phyloP scores from a whole-genome alignment of 2,797 vertebrate genomes.

The Myotis myotis region DNA sequence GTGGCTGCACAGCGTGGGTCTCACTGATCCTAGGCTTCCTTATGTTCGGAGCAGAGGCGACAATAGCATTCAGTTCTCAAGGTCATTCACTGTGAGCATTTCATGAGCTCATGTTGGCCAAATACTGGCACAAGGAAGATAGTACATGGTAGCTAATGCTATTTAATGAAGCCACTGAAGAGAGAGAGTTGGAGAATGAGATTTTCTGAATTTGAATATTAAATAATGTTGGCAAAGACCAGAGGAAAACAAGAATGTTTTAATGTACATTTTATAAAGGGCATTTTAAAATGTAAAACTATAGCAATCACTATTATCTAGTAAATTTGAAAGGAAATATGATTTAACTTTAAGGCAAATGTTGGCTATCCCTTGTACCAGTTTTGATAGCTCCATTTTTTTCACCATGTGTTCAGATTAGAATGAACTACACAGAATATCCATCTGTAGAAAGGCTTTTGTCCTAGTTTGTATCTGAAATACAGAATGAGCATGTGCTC shows the following conservation, averaged over 20 bases:
- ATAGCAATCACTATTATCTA: background rate
- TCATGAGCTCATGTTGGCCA: background rate
- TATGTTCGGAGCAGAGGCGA: background rate
- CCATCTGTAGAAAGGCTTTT: background rate
- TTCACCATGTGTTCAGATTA: background rate
- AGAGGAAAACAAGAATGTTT: constrained; percentile 30
- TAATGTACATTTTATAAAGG: background rate
- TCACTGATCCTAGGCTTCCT: background rate
- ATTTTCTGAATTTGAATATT: constrained; percentile 50
- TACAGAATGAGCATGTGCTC: background rate
- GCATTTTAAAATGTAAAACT: constrained; percentile 37
- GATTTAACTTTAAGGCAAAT: background rate
- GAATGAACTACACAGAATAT: background rate
- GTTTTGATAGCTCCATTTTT: background rate
- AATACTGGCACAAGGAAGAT: background rate
- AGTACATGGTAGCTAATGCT: background rate
- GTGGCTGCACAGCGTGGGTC: fast-evolving
- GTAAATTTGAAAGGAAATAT: background rate
- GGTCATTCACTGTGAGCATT: background rate
- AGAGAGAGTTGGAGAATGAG: constrained; percentile 4
- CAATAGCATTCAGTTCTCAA: background rate
- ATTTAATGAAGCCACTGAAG: background rate
- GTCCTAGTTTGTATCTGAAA: background rate
- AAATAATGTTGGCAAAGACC: constrained; percentile 12
- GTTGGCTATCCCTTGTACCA: background rate